Evolutionary conservation across 2,113 vertebrate genomes (phyloP).

Genomic region (Mus spicilegus): DNA sequence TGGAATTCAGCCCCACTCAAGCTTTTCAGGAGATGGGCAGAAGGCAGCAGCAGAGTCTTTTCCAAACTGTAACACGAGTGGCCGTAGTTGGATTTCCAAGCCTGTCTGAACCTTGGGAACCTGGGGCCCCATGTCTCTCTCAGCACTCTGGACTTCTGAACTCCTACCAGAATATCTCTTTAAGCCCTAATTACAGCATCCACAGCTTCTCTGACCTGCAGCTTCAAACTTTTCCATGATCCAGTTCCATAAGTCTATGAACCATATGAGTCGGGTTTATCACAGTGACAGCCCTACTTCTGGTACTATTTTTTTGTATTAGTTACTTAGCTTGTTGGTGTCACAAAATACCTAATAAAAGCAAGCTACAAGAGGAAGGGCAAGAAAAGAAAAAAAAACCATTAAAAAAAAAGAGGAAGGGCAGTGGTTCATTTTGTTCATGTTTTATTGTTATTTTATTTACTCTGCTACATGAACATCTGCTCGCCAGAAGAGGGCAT

Average conservation of each 20-base stretch:
- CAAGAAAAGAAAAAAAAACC: too few relatives aligned
- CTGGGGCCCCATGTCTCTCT: background rate
- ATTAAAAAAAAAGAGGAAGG: background rate
- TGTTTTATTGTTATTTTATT: background rate
- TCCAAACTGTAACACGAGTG: background rate
- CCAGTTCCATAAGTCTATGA: background rate
- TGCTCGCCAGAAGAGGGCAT: too few relatives aligned
- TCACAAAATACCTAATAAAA: background rate
- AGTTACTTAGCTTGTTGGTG: background rate
- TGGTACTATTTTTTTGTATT: background rate
- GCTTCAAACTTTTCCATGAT: background rate
- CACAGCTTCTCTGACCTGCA: background rate
- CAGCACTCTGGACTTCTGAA: background rate
- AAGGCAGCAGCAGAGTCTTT: background rate
- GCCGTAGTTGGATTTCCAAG: background rate
- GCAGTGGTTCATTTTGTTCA: background rate
- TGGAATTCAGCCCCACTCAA: background rate
- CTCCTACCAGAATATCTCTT: background rate
- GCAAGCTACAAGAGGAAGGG: background rate
- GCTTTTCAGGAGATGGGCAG: background rate
- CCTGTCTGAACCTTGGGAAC: background rate
- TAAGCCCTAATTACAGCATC: background rate
- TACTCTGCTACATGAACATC: too few relatives aligned
- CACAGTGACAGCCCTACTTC: background rate
- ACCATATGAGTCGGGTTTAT: background rate